Evolutionary conservation across 2,888 invertebrate species (phyloP).

Genomic region (Diarsia brunnea): DNA sequence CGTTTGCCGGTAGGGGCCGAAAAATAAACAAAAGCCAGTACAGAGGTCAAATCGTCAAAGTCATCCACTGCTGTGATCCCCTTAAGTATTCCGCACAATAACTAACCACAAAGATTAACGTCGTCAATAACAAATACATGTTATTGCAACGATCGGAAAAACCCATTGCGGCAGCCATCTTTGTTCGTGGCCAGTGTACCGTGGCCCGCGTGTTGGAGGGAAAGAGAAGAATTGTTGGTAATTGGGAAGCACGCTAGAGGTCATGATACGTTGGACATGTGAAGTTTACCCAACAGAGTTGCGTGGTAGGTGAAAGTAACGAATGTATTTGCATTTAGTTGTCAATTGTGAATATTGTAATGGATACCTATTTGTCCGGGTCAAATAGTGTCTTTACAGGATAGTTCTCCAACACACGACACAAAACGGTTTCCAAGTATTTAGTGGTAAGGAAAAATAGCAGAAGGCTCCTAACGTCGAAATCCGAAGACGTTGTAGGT

Average conservation of each 20-base stretch:
- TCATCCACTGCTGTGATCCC: too few species aligned
- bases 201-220: slow-evolving; percentile 34
- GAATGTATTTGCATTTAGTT: slow-evolving; percentile 64
- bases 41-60: too few species aligned
- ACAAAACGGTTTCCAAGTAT: not conserved
- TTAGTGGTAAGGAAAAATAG: not conserved
- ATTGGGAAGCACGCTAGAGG: slow-evolving; percentile 21
- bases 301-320: slow-evolving; percentile 68
- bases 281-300: slow-evolving; percentile 64
- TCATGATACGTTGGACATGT: slow-evolving; percentile 45
- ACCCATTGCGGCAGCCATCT: slow-evolving; percentile 61
- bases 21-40: too few species aligned
- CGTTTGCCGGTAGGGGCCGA: too few species aligned
- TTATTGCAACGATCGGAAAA: slow-evolving; percentile 67
- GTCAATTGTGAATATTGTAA: slow-evolving; percentile 46
- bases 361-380: slow-evolving; percentile 45
- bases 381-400: slow-evolving; percentile 27
- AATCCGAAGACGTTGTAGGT: too few species aligned
- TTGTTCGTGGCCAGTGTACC: slow-evolving; percentile 38
- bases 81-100: slow-evolving; percentile 61
- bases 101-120: slow-evolving; percentile 58
- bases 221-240: slow-evolving; percentile 9
- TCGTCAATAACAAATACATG: slow-evolving; percentile 67
- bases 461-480: too few species aligned
- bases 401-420: too few species aligned